Evolutionary conservation across 2,888 invertebrate species (phyloP).

Genomic region (Drosophila falleni): DNA sequence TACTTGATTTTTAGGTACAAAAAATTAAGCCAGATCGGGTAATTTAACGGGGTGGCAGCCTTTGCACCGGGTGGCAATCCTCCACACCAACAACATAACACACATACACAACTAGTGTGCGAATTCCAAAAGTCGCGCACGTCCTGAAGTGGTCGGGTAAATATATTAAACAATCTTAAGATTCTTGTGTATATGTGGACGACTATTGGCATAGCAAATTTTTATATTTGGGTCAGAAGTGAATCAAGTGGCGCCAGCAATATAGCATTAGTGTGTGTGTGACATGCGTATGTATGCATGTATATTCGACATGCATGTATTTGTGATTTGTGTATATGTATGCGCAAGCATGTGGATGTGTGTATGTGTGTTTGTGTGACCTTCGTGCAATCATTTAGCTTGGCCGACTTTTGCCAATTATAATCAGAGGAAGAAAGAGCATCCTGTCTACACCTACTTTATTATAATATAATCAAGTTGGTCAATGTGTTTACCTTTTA

Average conservation of each 20-base stretch:
- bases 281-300: slow-evolving; percentile 29
- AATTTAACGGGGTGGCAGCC: too few relatives aligned
- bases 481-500: slow-evolving; percentile 22
- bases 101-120: slow-evolving; percentile 22
- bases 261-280: slow-evolving; percentile 37
- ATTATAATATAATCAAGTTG: slow-evolving; percentile 15
- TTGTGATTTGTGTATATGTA: slow-evolving; percentile 30
- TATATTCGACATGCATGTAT: slow-evolving; percentile 10
- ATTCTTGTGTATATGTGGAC: slow-evolving; percentile 20
- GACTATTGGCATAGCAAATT: slow-evolving; percentile 35
- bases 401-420: slow-evolving; percentile 70
- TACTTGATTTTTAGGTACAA: too few relatives aligned
- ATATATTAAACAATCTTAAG: slow-evolving; percentile 55
- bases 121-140: slow-evolving; percentile 62
- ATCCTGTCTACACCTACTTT: slow-evolving; percentile 36
- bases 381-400: slow-evolving; percentile 71
- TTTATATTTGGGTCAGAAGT: slow-evolving; percentile 66
- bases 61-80: too few relatives aligned
- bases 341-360: slow-evolving; percentile 10
- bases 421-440: slow-evolving; percentile 45
- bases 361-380: slow-evolving; percentile 55
- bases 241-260: slow-evolving; percentile 26
- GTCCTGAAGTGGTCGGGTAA: slow-evolving; percentile 54
- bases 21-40: too few relatives aligned
- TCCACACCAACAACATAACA: slow-evolving; percentile 2